These are phyloP conservation scores for Peucedramus taeniatus DNA, from an alignment of 2,113 vertebrate species.

Conservation along the genomic window DNA sequence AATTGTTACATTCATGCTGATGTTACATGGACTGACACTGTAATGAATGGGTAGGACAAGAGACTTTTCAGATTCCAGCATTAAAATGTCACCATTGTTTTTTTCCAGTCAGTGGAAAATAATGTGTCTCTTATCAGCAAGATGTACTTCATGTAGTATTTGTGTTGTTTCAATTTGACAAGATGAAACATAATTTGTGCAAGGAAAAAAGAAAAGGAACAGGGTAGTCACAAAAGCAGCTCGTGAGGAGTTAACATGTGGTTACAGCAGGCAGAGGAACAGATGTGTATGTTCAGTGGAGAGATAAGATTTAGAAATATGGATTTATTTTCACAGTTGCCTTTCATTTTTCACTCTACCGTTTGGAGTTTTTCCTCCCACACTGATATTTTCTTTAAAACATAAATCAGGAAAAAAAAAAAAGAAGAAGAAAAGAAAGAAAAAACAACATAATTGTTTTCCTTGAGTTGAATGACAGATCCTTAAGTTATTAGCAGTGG, in stretches of 20 bases:
- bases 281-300: constrained; percentile 15
- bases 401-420: not conserved
- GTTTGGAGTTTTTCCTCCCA: constrained; percentile 4
- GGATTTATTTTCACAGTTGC: constrained; percentile 58
- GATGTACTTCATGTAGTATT: constrained; percentile 24
- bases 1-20: not conserved
- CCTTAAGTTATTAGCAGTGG: not conserved
- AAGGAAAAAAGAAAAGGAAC: constrained; percentile 19
- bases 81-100: constrained; percentile 52
- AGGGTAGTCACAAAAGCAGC: constrained; percentile 8
- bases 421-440: not conserved
- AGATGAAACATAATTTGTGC: not conserved
- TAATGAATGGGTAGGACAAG: constrained; percentile 37
- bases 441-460: not conserved
- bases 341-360: constrained; percentile 5
- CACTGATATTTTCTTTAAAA: not conserved
- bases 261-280: constrained; percentile 36
- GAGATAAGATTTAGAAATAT: constrained; percentile 32
- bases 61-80: constrained; percentile 25
- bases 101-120: constrained; percentile 42
- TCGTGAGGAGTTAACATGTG: constrained; percentile 53
- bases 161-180: constrained; percentile 8
- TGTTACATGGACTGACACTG: not conserved
- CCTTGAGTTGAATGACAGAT: not conserved
- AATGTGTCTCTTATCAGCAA: constrained; percentile 25